Conservation (phyloP, 2,113 vertebrate genomes). For the Trogon surrucura region DNA sequence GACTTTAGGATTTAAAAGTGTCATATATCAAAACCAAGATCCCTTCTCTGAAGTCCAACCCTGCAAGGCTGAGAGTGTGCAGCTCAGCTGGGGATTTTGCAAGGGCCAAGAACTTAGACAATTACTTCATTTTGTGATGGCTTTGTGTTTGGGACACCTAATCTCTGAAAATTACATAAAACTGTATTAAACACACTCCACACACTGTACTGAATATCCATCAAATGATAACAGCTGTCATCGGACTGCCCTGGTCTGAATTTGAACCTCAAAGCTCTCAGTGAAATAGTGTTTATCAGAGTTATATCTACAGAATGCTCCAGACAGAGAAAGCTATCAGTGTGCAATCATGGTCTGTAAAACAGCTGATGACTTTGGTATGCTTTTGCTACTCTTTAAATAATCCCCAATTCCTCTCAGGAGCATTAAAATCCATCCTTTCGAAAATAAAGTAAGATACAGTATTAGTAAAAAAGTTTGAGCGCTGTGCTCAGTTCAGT, state of each 20-base stretch:
- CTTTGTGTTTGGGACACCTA: constrained; percentile 25
- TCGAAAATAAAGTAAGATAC: constrained; percentile 36
- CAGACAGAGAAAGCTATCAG: background rate
- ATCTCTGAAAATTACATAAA: constrained; percentile 14
- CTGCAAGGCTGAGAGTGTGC: background rate
- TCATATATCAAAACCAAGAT: background rate
- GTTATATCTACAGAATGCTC: constrained; percentile 1
- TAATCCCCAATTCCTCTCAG: constrained; percentile 12
- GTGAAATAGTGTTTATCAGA: background rate
- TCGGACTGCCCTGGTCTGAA: background rate
- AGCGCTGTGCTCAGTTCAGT: background rate
- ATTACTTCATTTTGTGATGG: background rate
- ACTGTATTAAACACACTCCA: constrained; percentile 17
- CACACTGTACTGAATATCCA: constrained; percentile 23
- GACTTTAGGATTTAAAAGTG: background rate
- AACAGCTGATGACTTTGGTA: constrained; percentile 51
- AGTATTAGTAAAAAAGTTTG: constrained; percentile 19
- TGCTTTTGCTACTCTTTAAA: constrained; percentile 43
- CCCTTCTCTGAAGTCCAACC: background rate
- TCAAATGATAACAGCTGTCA: constrained; percentile 44
- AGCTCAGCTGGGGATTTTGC: constrained; percentile 8
- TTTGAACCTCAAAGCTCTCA: constrained; percentile 18
- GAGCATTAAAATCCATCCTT: background rate
- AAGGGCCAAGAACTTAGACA: background rate
- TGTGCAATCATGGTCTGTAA: background rate